Evolutionary conservation across 2,888 invertebrate genomes (phyloP).

Genomic region (Yponomeuta sedellus): DNA sequence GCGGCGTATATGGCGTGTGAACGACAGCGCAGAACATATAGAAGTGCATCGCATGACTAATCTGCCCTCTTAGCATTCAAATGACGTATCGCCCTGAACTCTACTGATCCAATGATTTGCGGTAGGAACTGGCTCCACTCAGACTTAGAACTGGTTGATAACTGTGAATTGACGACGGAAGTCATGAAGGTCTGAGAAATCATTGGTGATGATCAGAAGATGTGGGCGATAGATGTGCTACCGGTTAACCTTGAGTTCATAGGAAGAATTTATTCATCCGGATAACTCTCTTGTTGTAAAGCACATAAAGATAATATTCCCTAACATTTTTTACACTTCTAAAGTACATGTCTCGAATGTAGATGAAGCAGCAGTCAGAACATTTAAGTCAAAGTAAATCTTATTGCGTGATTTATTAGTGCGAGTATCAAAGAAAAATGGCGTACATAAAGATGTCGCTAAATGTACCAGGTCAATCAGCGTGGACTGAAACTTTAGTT

Average conservation of each 20-base stretch:
- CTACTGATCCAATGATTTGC: constrained; percentile 46
- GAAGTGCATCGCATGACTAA: constrained; percentile 58
- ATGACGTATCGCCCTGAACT: constrained; percentile 33
- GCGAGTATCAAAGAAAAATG: too few species aligned
- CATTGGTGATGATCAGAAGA: not conserved
- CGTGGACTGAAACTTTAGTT: not conserved
- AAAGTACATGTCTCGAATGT: too few species aligned
- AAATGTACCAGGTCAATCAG: constrained; percentile 25
- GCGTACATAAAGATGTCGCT: too few species aligned
- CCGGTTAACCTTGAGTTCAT: not conserved
- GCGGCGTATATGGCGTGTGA: constrained; percentile 48
- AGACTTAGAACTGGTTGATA: not conserved
- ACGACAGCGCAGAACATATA: constrained; percentile 30
- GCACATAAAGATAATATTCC: not conserved
- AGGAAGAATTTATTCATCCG: not conserved
- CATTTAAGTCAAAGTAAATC: too few species aligned
- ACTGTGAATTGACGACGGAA: not conserved
- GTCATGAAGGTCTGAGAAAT: not conserved
- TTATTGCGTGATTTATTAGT: too few species aligned
- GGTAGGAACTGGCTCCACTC: constrained; percentile 9
- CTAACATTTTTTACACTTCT: too few species aligned
- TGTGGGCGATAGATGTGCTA: not conserved
- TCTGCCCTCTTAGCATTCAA: constrained; percentile 58
- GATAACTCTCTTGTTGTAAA: not conserved
- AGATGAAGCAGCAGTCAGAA: too few species aligned